Base-by-base conservation (phyloP, 2,888 invertebrate genomes). In the Agrochola circellaris region DNA sequence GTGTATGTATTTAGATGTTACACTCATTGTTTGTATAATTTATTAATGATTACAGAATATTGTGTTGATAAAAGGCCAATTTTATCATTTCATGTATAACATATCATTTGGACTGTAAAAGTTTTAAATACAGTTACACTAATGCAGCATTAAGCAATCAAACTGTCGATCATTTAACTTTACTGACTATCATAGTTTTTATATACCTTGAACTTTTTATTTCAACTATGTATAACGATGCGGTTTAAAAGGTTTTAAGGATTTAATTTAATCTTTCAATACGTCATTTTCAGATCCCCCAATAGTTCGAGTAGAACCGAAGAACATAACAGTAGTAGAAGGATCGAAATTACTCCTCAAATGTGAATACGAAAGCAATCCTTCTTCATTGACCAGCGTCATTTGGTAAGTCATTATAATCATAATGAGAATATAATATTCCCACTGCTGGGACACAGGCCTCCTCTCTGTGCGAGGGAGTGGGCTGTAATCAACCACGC, bases 341-440 rank as follows among this genome's bases (percentile, higher is more conserved):
- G 97, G 98, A 23, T 97, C 97, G 56, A 97, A 98, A 87, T 97
- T 98, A 66, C 96, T 98, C 60, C 97, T 99, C 72, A 97, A 97
- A 85, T 99, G 99, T 93, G 97, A 98, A 89, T 99, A 98, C 92
- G 98, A 98, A 85, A 98, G 99, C 76, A 99, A 99, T 95, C 99
- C 99, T 0, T 98, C 98, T 42, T 97, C 98, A 17, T 96, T 99
- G 54, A 97, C 97, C 68, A 97, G 97, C 85, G 98, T 98, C 70
- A 97, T 97, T 89, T 99, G 99, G 99, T 99, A 96, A 97, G 97
- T 93, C 13, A 66, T 48, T 8, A 48, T 30, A 42, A 45, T 17
- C 11, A 26, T 65, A 20, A 65, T 26, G n/a, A 26, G 11, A 26
- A 1, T 45, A 11, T 17, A 9, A 20, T 8, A 1, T 66, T 66